Evolutionary conservation across 2,113 vertebrate genomes (phyloP), one percentile per base, ranked within the genome.

Genomic region (Nesogale talazaci): DNA sequence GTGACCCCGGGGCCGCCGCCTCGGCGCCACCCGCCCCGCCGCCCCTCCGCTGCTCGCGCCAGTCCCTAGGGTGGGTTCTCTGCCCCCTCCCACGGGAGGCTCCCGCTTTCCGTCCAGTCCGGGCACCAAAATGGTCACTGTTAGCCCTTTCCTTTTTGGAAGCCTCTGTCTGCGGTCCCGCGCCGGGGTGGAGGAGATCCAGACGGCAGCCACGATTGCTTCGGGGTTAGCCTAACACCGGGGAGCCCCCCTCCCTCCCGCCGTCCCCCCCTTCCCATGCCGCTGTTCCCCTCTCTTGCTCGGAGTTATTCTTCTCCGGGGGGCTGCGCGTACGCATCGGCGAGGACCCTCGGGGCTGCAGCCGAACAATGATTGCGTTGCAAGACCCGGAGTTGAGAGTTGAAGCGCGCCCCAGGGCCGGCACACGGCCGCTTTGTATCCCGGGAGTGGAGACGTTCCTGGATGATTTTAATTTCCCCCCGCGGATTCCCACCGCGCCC

Each of bases 141-240:
- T 90, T 83, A 95, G 90, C 95, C 90, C 94, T 94, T 94, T 94
- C 83, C 96, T 97, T 95, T 95, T 96, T 94, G 93, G 86, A 86
- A 74, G 38, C 65, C 72, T 12, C 0, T 9, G n/a, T 52, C 82
- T 82, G 80, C 0, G 83, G 86, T 69, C 61, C 69, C 23, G 38
- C 15, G 22, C 70, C 46, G 2, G 23, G 74, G 72, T 85, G 63
- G 63, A 9, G 9, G 80, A 74, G 77, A 67, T 61, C 69, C 27
- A 25, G 86, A 86, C 74, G 77, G 85, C 92, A 56, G 36, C 34
- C 46, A 6, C 31, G 40, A 10, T 76, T 65, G 81, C 36, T 79
- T 61, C 67, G 12, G 83, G 56, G 38, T 61, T 6, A 52, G 10
- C 31, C 22, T 82, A 42, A 25, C 72, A 10, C 61, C 2, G 20